Percentiles rank a stretch among this genome's conserved stretches.
Conservation (phyloP, 92 coral and sea anemone species). For the Hydrozoanthus gracilis region DNA sequence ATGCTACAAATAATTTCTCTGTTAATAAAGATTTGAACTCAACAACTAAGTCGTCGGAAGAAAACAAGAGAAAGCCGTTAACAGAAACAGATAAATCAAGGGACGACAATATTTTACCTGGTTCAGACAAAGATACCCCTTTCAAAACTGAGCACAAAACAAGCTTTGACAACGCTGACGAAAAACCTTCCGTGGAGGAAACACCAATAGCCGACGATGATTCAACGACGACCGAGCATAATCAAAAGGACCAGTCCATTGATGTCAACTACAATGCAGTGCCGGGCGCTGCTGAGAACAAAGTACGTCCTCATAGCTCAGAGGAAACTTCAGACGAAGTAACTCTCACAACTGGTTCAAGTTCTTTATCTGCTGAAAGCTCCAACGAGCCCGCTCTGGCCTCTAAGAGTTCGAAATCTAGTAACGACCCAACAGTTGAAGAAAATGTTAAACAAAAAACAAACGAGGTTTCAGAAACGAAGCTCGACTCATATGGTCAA, state of each 20-base stretch:
- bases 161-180: not conserved
- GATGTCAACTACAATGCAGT: conserved; percentile 17
- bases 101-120: too few relatives aligned
- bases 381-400: not conserved
- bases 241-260: not conserved
- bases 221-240: not conserved
- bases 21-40: too few relatives aligned
- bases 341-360: not conserved
- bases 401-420: not conserved
- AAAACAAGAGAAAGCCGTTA: not conserved
- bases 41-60: not conserved
- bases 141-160: not conserved
- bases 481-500: not conserved
- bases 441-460: not conserved
- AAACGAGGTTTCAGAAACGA: not conserved
- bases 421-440: not conserved
- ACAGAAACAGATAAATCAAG: not conserved
- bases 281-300: conserved; percentile 10
- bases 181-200: conserved; percentile 45
- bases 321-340: not conserved
- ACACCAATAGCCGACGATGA: conserved; percentile 21
- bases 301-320: not conserved
- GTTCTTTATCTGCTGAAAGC: not conserved
- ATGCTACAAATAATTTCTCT: too few relatives aligned
- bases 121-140: not conserved